Base-by-base conservation (phyloP, 2,113 vertebrate species). In the Dolichotis patagonum region DNA sequence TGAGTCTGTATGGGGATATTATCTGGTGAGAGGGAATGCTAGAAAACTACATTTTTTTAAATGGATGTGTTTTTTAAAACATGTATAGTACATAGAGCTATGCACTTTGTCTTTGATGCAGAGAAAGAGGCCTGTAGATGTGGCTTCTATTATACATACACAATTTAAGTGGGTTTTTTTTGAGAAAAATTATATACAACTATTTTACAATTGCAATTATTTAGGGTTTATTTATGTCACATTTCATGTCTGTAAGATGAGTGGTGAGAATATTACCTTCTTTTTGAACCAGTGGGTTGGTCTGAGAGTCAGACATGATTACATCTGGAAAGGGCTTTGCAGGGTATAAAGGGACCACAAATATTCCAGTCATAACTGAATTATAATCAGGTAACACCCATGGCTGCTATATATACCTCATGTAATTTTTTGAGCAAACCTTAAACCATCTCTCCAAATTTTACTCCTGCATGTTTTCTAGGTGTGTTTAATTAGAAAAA, bases 1-100 rank as follows among this genome's bases (percentile, higher is more conserved):
- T 99, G 98, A 96, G 98, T 93, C 17, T 9, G 20, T 14, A 10
- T 7, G n/a, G 46, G 1, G 11, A 3, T 26, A 1, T 77, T 16
- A 5, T 3, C 49, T n/a, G 62, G 26, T 2, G 22, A 83, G 52
- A 32, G 56, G 71, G 14, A 4, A 24, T 73, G 9, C 14, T 10
- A 14, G 5, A 67, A 63, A 62, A n/a, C 49, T 1, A 0, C 20
- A 43, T 22, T 1, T 56, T 56, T 54, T 5, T 56, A 46, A 63
- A 54, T 24, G 7, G 22, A 28, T 58, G 10, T 80, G 26, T 54
- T 85, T 22, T 19, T 56, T 73, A 19, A 85, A 62, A 30, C 19
- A 1, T 2, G 5, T 7, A 0, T 4, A 24, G 12, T 24, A 12
- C 0, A 0, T 10, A 52, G 49, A 1, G 0, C 63, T 9, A 2